Conservation (phyloP, 2,888 invertebrate genomes). For the Epinotia brunnichana region DNA sequence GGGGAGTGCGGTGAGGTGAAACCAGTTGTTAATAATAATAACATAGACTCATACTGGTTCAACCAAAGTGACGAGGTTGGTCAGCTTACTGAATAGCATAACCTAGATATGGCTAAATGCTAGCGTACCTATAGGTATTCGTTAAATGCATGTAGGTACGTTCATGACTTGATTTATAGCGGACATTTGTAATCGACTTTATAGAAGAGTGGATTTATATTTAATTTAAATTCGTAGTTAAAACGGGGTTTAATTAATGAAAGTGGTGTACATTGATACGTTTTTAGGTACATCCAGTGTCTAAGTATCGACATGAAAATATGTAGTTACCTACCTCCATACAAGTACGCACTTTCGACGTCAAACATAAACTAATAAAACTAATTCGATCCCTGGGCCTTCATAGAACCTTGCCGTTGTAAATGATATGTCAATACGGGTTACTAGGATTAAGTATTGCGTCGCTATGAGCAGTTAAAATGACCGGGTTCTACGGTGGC, state of each 20-base stretch:
- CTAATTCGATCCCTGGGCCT: too few relatives aligned
- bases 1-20: too few relatives aligned
- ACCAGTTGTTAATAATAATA: too few relatives aligned
- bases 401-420: too few relatives aligned
- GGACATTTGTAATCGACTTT: not conserved
- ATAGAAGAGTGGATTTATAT: not conserved
- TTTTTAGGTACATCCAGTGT: too few relatives aligned
- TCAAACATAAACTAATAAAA: too few relatives aligned
- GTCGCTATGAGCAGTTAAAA: too few relatives aligned
- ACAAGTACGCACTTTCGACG: not conserved
- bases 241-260: not conserved
- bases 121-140: not conserved
- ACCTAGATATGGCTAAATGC: not conserved
- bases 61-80: not conserved
- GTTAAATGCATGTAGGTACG: not conserved
- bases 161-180: constrained; percentile 1
- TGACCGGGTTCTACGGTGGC: too few relatives aligned
- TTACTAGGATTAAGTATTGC: too few relatives aligned
- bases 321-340: too few relatives aligned
- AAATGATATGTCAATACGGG: too few relatives aligned
- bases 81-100: not conserved
- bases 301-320: too few relatives aligned
- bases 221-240: not conserved
- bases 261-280: not conserved
- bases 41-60: not conserved